Evolutionary conservation across 2,113 vertebrate genomes (phyloP), one percentile per base, ranked within the genome.

Genomic region (Oncorhynchus gorbuscha): DNA sequence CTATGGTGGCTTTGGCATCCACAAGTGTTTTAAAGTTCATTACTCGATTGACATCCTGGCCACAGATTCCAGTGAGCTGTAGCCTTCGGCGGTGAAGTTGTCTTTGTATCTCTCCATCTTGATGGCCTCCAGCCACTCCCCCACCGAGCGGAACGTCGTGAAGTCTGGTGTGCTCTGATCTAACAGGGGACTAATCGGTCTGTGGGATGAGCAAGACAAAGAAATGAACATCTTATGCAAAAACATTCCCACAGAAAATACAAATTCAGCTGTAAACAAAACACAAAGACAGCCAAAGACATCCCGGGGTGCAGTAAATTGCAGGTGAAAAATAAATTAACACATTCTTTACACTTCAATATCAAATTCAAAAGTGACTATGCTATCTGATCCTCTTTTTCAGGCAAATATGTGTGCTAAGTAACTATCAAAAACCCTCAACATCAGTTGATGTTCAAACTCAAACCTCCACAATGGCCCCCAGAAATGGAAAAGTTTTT

Each of bases 21-120:
- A 22, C 6, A 58, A 68, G 30, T 16, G 30, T 70, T 22, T 5
- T 3, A 13, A 28, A 14, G 51, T 30, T 87, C 91, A 97, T 96
- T 95, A 99, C 98, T 99, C 97, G 80, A 98, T 97, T 88, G 97
- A 98, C 98, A 99, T 99, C 91, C 97, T 95, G 81, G 97, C 97
- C 89, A 99, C 97, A 82, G 97, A 95, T 86, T 99, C 97, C 86
- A 99, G 94, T 73, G 96, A 97, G 93, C 94, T 96, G 92, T 98
- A 99, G 86, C 98, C 98, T 58, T 97, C 97, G 77, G 97, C 97
- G 87, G 97, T 98, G 94, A 99, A 99, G 94, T 98, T 99, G 91
- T 99, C 97, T 89, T 96, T 94, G 91, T 99, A 99, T 91, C 96
- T 94, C 89, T 99, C 98, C 98, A 99, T 99, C 94, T 99, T 99